Conservation (phyloP, 2,888 invertebrate genomes). For the Trachelus stipa region DNA sequence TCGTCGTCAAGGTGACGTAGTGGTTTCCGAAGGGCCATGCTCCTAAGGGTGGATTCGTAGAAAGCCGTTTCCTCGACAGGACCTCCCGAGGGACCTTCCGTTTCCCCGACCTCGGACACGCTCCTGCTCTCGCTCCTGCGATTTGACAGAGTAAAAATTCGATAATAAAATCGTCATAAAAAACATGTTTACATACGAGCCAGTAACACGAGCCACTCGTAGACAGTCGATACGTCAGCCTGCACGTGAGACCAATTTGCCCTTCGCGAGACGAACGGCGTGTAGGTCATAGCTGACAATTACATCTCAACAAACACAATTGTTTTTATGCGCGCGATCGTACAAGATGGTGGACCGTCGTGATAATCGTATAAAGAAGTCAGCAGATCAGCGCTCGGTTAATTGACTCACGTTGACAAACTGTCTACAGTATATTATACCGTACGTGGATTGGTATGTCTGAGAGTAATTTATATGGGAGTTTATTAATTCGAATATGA, state of each 20-base stretch:
- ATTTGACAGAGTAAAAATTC: constrained; percentile 15
- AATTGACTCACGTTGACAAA: not conserved
- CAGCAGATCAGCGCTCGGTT: not conserved
- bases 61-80: constrained; percentile 37
- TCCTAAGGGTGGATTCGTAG: constrained; percentile 22
- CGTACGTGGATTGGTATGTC: not conserved
- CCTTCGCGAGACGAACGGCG: not conserved
- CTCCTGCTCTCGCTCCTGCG: constrained; percentile 40
- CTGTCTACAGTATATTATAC: not conserved
- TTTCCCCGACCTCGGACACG: constrained; percentile 38
- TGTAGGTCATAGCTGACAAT: not conserved
- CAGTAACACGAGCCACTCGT: not conserved
- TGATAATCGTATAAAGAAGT: not conserved
- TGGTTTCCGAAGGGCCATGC: constrained; percentile 36
- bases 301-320: not conserved
- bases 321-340: not conserved
- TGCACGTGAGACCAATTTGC: not conserved
- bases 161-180: not conserved
- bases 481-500: not conserved
- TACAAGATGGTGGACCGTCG: not conserved
- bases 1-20: constrained; percentile 46
- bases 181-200: not conserved
- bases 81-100: constrained; percentile 32
- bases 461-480: not conserved
- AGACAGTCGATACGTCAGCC: not conserved